phyloP scores from a whole-genome alignment of 2,113 vertebrate species.

The Prunella fulvescens region DNA sequence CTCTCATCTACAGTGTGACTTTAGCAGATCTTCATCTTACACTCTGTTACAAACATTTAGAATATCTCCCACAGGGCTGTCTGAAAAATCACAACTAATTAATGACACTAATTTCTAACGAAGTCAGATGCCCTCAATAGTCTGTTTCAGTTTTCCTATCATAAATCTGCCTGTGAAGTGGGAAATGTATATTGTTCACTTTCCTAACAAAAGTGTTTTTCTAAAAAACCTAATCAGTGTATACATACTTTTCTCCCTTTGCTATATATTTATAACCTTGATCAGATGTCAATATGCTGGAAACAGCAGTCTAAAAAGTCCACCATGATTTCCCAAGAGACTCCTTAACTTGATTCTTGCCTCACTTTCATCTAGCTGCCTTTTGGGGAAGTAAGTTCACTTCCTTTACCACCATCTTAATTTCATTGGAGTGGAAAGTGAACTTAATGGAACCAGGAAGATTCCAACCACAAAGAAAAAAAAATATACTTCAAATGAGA shows the following conservation, averaged over 20 bases:
- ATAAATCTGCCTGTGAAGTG: not conserved
- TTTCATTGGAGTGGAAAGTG: slow-evolving; percentile 5
- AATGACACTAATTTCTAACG: not conserved
- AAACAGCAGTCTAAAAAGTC: not conserved
- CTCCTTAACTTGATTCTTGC: not conserved
- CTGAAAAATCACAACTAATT: not conserved
- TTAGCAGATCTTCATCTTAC: not conserved
- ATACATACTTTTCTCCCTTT: not conserved
- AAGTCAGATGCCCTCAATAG: not conserved
- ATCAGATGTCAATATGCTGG: not conserved
- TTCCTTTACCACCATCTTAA: not conserved
- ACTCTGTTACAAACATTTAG: not conserved
- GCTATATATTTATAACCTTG: not conserved
- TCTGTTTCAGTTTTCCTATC: not conserved
- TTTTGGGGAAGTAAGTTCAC: not conserved
- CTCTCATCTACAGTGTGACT: not conserved
- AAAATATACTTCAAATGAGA: not conserved
- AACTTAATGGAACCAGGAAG: not conserved
- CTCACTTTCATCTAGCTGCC: not conserved
- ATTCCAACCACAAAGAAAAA: not conserved
- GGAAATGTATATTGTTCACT: not conserved
- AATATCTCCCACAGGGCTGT: not conserved
- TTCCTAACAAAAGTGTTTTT: not conserved
- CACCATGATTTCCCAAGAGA: not conserved
- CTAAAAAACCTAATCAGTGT: not conserved